phyloP scores from a whole-genome alignment of 2,797 vertebrate species.

The Trematomus bernacchii region DNA sequence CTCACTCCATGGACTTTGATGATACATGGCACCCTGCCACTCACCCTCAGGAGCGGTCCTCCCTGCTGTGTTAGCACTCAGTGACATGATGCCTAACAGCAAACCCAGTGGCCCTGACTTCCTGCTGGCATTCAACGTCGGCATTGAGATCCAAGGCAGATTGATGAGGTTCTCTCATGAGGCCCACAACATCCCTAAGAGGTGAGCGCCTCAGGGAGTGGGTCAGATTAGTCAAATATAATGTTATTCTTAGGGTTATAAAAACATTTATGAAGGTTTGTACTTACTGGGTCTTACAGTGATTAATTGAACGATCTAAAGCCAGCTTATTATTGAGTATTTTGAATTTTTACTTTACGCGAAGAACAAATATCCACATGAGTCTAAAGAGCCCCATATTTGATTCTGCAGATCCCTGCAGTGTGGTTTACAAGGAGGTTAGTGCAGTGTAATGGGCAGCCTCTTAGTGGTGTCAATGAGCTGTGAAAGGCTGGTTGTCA shows the following conservation, averaged over 20 bases:
- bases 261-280: neutral
- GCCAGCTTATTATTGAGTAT: neutral
- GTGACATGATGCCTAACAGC: conserved; percentile 87
- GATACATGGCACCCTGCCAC: conserved; percentile 95
- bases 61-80: conserved; percentile 89
- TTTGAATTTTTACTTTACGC: conserved; percentile 1
- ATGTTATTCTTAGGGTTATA: neutral
- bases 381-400: conserved; percentile 12
- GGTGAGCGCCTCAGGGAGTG: conserved; percentile 72
- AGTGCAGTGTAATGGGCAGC: conserved; percentile 15
- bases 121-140: conserved; percentile 90
- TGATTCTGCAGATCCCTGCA: conserved; percentile 40
- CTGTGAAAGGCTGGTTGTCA: conserved; percentile 44
- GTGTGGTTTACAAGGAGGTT: conserved; percentile 20
- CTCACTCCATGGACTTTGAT: conserved; percentile 95
- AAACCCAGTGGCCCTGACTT: conserved; percentile 89
- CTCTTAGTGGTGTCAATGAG: conserved; percentile 45
- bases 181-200: conserved; percentile 90
- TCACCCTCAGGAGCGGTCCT: conserved; percentile 91
- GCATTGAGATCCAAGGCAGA: conserved; percentile 91
- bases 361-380: neutral
- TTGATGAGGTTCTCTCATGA: conserved; percentile 92
- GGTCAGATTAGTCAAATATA: neutral
- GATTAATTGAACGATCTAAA: conserved; percentile 15
- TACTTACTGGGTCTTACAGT: neutral